Percentiles rank a stretch among this genome's conserved stretches.
phyloP scores from a whole-genome alignment of 2,113 vertebrate genomes.

The Alethe diademata region DNA sequence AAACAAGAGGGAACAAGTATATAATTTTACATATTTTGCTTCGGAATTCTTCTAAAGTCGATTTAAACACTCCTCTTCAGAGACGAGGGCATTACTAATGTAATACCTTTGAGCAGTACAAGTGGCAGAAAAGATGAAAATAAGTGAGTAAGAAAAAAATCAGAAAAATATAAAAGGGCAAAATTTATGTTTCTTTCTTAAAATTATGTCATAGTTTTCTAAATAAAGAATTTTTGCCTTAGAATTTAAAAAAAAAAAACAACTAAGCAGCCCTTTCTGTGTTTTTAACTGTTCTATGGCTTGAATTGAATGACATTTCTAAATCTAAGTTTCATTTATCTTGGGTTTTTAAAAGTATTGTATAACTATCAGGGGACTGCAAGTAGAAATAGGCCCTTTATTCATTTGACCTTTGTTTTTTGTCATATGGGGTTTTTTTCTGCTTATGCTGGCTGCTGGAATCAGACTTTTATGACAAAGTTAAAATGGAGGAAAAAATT shows the following conservation, averaged over 20 bases:
- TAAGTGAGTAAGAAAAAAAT: not conserved
- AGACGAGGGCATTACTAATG: not conserved
- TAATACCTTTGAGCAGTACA: not conserved
- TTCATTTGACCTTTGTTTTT: not conserved
- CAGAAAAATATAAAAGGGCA: not conserved
- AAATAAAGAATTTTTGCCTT: slow-evolving; percentile 4
- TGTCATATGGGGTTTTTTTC: not conserved
- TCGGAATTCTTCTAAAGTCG: slow-evolving; percentile 4
- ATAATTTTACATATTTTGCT: not conserved
- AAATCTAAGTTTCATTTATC: not conserved
- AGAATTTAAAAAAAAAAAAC: not conserved
- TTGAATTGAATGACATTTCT: not conserved
- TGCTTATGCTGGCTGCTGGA: not conserved
- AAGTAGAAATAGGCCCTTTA: not conserved
- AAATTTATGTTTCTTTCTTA: slow-evolving; percentile 15
- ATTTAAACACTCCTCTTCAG: slow-evolving; percentile 1
- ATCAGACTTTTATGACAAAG: slow-evolving; percentile 1
- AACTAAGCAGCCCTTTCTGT: not conserved
- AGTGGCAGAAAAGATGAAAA: not conserved
- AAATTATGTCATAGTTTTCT: slow-evolving; percentile 16
- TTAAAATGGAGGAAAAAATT: not conserved
- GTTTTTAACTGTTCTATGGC: not conserved
- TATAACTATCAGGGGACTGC: not conserved
- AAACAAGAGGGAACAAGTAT: not conserved
- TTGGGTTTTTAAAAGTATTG: not conserved